Percentiles rank a stretch among this genome's conserved stretches.
Evolutionary conservation across 2,888 invertebrate genomes (phyloP).

Genomic region (Brassicogethes aeneus): DNA sequence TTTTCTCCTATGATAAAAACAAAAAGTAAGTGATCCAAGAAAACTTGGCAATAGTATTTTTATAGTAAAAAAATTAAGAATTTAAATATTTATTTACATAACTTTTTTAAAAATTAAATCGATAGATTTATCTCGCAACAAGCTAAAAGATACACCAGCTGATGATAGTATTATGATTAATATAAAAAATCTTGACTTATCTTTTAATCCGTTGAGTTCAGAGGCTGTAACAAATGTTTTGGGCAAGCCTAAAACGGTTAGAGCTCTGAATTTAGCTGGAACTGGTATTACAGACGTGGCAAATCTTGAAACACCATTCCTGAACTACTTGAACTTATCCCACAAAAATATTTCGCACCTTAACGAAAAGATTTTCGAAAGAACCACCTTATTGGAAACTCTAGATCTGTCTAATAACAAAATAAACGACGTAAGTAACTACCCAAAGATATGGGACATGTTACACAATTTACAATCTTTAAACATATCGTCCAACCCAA

Average conservation of each 20-base stretch:
- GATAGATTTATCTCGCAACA: constrained; percentile 70
- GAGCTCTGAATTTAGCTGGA: constrained; percentile 71
- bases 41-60: too few species aligned
- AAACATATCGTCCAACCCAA: constrained; percentile 79
- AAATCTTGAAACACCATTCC: constrained; percentile 75
- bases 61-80: too few species aligned
- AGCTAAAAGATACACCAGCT: constrained; percentile 67
- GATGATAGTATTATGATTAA: constrained; percentile 83
- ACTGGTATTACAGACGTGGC: constrained; percentile 62
- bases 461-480: constrained; percentile 61
- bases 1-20: too few species aligned
- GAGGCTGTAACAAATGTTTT: constrained; percentile 68
- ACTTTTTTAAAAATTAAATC: too few species aligned
- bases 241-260: constrained; percentile 80
- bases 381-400: constrained; percentile 69
- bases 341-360: constrained; percentile 61
- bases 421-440: constrained; percentile 49
- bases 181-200: constrained; percentile 77
- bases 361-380: constrained; percentile 59
- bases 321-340: constrained; percentile 69
- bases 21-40: too few species aligned
- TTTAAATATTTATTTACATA: too few species aligned
- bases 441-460: constrained; percentile 59
- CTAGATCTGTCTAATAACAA: constrained; percentile 71
- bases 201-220: constrained; percentile 71